Evolutionary conservation across 92 coral and sea anemone genomes (phyloP), one percentile per base, ranked within the genome.

Genomic region (Virgularia gustaviana): DNA sequence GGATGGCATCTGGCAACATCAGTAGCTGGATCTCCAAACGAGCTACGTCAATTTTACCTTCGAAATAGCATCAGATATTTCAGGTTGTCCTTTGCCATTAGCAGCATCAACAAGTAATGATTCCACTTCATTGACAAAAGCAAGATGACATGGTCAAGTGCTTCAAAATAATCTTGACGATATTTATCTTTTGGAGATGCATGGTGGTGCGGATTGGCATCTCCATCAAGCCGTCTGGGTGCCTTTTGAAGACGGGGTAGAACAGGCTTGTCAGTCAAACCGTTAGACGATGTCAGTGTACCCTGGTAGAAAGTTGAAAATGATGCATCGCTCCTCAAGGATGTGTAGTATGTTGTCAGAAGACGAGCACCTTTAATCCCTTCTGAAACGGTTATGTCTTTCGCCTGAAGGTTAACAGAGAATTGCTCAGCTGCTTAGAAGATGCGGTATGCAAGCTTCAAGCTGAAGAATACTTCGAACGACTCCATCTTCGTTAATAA

Each of bases 21-120:
- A 28, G 18, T 18, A 57, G 64, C 64, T 57, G 64, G 64, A 29
- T 57, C 64, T 57, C 35, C 64, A 57, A 57, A 57, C 64, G 64
- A 57, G 30, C 64, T 19, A 57, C 33, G 35, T 57, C 64, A 29
- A 57, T 20, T 19, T 57, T 57, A 19, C 64, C 35, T 57, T 57
- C 9, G 64, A 20, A 57, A 57, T 27, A 57, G 32, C 35, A 19
- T 57, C 30, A 57, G 58, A 51, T 19, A 51, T 51, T 51, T 19
- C 64, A 57, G 64, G 64, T 57, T 19, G 32, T 6, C 30, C 64
- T 28, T 28, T 19, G 64, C 35, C 35, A 28, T 57, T 57, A 28
- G 64, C 64, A 57, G 64, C 30, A 57, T 57, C 64, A 57, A 57
- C 35, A 19, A 57, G 18, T 18, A 57, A 28, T 19, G 8, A 29